These are phyloP conservation scores for Triplophysa rosa DNA, from an alignment of 2,113 vertebrate species.

Conservation along the genomic window DNA sequence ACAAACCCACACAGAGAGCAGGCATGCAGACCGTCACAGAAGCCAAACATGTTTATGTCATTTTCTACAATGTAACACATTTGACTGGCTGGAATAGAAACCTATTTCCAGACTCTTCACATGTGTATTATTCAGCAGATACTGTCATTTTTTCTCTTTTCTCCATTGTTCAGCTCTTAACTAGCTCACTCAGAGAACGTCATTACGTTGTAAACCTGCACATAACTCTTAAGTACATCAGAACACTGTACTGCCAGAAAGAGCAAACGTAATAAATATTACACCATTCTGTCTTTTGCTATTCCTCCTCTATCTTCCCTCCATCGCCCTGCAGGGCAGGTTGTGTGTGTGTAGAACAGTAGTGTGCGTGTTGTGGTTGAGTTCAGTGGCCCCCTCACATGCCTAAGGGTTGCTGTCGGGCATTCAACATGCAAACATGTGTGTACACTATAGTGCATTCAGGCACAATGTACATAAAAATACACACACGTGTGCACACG, in stretches of 20 bases:
- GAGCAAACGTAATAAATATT: constrained; percentile 32
- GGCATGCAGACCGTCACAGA: too few relatives aligned
- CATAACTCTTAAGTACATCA: background rate
- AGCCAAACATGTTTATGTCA: too few relatives aligned
- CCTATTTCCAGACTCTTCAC: constrained; percentile 14
- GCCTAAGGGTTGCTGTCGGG: constrained; percentile 47
- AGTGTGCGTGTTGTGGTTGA: constrained; percentile 2
- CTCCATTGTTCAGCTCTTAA: background rate
- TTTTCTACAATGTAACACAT: background rate
- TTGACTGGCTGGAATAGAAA: constrained; percentile 11
- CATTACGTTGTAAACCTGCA: background rate
- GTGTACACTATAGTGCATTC: constrained; percentile 15
- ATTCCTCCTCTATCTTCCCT: constrained; percentile 28
- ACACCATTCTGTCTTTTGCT: constrained; percentile 22
- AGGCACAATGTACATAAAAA: background rate
- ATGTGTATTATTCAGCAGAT: constrained; percentile 8
- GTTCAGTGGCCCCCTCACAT: constrained; percentile 16
- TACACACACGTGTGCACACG: background rate
- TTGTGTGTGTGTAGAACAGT: background rate
- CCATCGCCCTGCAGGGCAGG: constrained; percentile 32
- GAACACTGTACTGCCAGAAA: background rate
- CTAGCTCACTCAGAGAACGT: background rate
- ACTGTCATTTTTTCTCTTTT: background rate
- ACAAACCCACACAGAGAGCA: too few relatives aligned
- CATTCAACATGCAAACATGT: constrained; percentile 3